Percentiles rank a stretch among this genome's conserved stretches.
Evolutionary conservation across 1,140 invertebrate species (phyloP).

Genomic region (Psilanteris sp.): DNA sequence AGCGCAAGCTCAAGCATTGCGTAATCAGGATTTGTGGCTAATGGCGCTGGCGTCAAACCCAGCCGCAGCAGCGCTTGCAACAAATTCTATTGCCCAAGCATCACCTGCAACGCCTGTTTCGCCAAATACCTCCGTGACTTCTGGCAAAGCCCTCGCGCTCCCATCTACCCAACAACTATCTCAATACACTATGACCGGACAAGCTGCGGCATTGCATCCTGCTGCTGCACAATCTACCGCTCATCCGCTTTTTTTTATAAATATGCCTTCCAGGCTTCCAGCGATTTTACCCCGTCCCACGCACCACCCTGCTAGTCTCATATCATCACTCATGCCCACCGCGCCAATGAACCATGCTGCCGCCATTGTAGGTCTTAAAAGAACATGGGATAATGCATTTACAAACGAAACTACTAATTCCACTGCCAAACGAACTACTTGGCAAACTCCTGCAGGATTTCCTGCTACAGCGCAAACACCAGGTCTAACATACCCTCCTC

Average conservation of each 20-base stretch:
- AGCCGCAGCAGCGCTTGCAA: conserved; percentile 79
- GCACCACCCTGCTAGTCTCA: conserved; percentile 72
- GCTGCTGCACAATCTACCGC: conserved; percentile 68
- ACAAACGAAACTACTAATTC: conserved; percentile 68
- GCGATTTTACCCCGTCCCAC: conserved; percentile 74
- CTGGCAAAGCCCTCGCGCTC: conserved; percentile 69
- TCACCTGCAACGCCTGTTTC: conserved; percentile 67
- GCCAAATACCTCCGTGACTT: conserved; percentile 61
- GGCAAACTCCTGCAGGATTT: conserved; percentile 72
- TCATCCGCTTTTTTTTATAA: conserved; percentile 73
- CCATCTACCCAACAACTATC: conserved; percentile 62
- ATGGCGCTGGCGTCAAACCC: conserved; percentile 78
- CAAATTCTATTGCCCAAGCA: conserved; percentile 10
- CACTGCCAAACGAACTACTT: conserved; percentile 71
- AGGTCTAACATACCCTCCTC: conserved; percentile 76
- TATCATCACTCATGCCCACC: conserved; percentile 74
- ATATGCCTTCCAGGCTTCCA: conserved; percentile 76
- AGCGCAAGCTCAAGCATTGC: conserved; percentile 71
- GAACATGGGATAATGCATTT: conserved; percentile 78
- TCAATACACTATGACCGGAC: conserved; percentile 80
- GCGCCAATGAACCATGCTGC: conserved; percentile 70
- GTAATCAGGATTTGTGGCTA: conserved; percentile 76
- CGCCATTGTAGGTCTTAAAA: conserved; percentile 80
- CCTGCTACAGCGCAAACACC: conserved; percentile 69
- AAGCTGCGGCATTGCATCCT: conserved; percentile 75